These are phyloP conservation scores for Hyppa rectilinea DNA, from an alignment of 2,888 invertebrate species.

Conservation along the genomic window DNA sequence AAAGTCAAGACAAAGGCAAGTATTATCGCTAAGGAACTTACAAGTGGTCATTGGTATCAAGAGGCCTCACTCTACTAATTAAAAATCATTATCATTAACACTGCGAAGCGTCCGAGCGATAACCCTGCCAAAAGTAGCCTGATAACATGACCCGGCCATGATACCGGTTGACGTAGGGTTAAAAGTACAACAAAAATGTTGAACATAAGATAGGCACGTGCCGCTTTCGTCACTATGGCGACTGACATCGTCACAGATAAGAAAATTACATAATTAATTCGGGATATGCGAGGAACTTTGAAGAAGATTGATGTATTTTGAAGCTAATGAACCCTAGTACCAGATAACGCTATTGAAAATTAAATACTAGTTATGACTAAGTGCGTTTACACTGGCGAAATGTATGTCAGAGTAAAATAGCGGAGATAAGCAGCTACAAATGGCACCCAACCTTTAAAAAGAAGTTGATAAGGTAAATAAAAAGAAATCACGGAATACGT, in stretches of 20 bases:
- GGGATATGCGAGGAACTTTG: constrained; percentile 9
- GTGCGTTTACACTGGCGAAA: constrained; percentile 15
- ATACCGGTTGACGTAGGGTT: constrained; percentile 52
- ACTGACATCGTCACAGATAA: constrained; percentile 30
- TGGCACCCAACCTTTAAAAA: constrained; percentile 11
- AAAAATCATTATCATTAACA: constrained; percentile 52
- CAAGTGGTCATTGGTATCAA: constrained; percentile 11
- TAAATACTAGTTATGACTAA: constrained; percentile 18
- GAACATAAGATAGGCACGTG: constrained; percentile 48
- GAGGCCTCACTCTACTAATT: constrained; percentile 30
- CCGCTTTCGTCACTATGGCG: constrained; percentile 41
- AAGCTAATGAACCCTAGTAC: constrained; percentile 40
- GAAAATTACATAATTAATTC: constrained; percentile 35
- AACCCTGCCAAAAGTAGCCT: constrained; percentile 42
- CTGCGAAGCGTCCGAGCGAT: constrained; percentile 35
- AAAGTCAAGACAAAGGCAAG: constrained; percentile 34
- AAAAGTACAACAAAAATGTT: constrained; percentile 56
- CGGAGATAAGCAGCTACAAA: constrained; percentile 37
- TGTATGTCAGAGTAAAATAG: constrained; percentile 42
- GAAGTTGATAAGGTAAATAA: constrained; percentile 28
- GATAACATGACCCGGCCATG: constrained; percentile 46
- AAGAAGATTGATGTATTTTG: constrained; percentile 5
- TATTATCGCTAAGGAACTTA: constrained; percentile 15
- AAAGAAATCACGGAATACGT: constrained; percentile 8
- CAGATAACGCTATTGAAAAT: constrained; percentile 25